Evolutionary conservation across 2,797 vertebrate species (phyloP).

Genomic region (Chloroceryle amazona): DNA sequence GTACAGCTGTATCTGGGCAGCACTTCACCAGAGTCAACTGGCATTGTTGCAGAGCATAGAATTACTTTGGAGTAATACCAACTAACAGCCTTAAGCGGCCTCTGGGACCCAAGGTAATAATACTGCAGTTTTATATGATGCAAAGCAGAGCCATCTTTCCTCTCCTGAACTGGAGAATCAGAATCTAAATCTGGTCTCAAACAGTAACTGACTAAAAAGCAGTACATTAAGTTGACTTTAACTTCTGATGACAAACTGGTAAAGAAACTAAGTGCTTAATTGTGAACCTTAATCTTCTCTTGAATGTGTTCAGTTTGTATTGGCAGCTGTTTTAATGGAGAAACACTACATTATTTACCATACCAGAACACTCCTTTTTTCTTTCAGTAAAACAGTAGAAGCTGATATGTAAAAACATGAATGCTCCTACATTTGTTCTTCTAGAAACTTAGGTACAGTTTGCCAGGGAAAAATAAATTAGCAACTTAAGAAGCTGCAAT

Average conservation of each 20-base stretch:
- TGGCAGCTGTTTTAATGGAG: conserved; percentile 49
- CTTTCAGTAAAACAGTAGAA: background rate
- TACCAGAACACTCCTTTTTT: conserved; percentile 25
- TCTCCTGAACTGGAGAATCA: background rate
- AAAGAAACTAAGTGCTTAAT: conserved; percentile 11
- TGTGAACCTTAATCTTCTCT: background rate
- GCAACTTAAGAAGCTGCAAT: background rate
- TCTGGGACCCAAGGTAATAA: background rate
- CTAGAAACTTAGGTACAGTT: background rate
- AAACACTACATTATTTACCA: background rate
- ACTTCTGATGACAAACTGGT: background rate
- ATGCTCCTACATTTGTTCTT: background rate
- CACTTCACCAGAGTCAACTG: background rate
- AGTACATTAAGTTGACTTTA: background rate
- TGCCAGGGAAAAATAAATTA: background rate
- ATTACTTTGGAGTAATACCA: background rate
- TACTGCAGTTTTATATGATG: background rate
- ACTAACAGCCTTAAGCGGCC: background rate
- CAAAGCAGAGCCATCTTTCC: background rate
- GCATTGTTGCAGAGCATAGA: background rate
- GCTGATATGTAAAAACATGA: background rate
- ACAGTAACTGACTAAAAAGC: background rate
- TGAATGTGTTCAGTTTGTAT: background rate
- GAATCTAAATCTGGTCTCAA: background rate
- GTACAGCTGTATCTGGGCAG: background rate